Base-by-base conservation (phyloP, 2,888 invertebrate species). In the Acheta domesticus region DNA sequence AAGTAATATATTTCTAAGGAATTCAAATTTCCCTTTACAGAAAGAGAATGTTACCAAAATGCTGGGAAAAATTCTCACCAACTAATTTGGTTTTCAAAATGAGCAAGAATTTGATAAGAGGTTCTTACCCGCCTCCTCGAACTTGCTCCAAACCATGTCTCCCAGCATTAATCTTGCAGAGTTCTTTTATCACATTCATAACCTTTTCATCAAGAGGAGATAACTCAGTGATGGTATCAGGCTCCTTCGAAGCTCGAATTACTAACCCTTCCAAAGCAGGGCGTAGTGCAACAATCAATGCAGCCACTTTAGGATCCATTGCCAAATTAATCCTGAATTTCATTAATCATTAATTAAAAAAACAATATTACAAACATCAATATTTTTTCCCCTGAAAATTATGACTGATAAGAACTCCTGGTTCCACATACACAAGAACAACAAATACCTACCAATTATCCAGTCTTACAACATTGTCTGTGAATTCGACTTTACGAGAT, bases 241-340 rank as follows among this genome's bases (percentile, higher is more conserved):
- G 98, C 80, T 94, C 90, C 79, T 91, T 90, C 2, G 96, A 93
- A 0, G 94, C 93, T 80, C 92, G 88, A 12, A 96, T 91, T 5
- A 98, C 92, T 2, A 98, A 88, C 82, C 92, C 90, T 87, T 99
- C 98, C 11, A 99, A 85, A 2, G 95, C 95, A 0, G 98, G 97
- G 49, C 98, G 91, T 11, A 99, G 88, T 1, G 96, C 94, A 0
- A 95, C 92, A 79, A 99, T 91, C 62, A 92, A 89, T 0, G 96
- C 93, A 0, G 98, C 99, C 12, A 92, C 86, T 73, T 89, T 86
- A 0, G 94, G 92, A 80, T 93, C 90, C 92, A 98, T 97, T 19
- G 93, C 91, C 81, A 99, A 89, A 87, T 96, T 96, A 77, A 99
- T 91, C 90, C 91, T 90, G 8, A 36, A 36, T 36, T 36, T 23